These are phyloP conservation scores for Heliconius eleuchia DNA, from an alignment of 1,140 invertebrate species.

Conservation along the genomic window DNA sequence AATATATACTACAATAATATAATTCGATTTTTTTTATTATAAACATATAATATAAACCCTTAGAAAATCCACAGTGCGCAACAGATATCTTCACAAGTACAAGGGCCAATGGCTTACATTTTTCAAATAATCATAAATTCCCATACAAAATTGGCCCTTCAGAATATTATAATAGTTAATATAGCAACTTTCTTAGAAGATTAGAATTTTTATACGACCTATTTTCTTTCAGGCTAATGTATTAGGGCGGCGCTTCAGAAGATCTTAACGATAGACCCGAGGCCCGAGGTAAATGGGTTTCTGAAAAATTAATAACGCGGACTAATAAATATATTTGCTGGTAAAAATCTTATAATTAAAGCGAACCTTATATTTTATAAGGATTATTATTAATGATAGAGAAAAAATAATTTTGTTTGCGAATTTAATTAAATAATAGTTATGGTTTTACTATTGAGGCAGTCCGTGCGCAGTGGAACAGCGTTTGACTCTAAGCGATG, in stretches of 20 bases:
- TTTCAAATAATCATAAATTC: conserved; percentile 57
- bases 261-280: conserved; percentile 8
- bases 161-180: conserved; percentile 51
- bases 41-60: background rate
- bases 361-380: background rate
- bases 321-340: conserved; percentile 9
- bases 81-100: conserved; percentile 24
- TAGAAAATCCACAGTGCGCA: conserved; percentile 32
- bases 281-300: background rate
- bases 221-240: conserved; percentile 38
- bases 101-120: conserved; percentile 44
- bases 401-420: background rate
- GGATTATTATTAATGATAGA: background rate
- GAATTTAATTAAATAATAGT: no score
- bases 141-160: conserved; percentile 43
- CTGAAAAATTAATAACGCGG: conserved; percentile 8
- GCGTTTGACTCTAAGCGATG: no score
- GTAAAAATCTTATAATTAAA: conserved; percentile 4
- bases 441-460: no score
- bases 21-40: no score
- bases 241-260: conserved; percentile 29
- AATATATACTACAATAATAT: no score
- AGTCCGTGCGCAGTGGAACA: no score
- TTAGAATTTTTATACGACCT: conserved; percentile 48
- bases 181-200: conserved; percentile 47